These are phyloP conservation scores for Yponomeuta malinellus DNA, from an alignment of 2,888 invertebrate species.

Conservation along the genomic window DNA sequence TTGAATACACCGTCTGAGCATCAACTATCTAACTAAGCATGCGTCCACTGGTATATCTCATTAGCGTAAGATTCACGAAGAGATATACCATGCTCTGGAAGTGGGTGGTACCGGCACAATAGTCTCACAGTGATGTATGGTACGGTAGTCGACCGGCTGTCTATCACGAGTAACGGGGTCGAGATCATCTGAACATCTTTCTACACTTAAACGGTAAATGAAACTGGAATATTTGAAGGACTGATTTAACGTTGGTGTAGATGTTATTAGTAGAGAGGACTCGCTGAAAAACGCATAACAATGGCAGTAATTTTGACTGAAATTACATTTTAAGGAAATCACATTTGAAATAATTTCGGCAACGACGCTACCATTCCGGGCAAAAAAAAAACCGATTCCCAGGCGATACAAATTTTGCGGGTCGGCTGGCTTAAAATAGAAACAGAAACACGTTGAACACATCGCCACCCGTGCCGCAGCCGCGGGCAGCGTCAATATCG, in stretches of 20 bases:
- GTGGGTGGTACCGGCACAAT: background rate
- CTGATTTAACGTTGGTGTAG: too few species aligned
- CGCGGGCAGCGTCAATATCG: background rate
- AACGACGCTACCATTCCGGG: too few species aligned
- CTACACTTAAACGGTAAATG: background rate
- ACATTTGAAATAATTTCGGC: too few species aligned
- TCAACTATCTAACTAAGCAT: background rate
- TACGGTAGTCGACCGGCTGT: background rate
- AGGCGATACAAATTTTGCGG: background rate
- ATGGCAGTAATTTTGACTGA: too few species aligned
- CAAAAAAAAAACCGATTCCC: background rate
- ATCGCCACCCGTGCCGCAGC: background rate
- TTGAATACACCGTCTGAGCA: too few species aligned
- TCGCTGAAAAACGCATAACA: too few species aligned
- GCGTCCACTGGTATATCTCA: background rate
- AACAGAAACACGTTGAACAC: background rate
- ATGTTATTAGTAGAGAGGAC: too few species aligned
- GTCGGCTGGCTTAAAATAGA: background rate
- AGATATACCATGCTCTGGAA: background rate
- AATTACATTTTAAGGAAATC: too few species aligned
- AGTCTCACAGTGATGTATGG: conserved; percentile 1
- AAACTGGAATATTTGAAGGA: too few species aligned
- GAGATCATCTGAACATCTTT: background rate
- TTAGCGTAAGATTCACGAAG: background rate
- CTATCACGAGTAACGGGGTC: background rate